Percentiles rank a stretch among this genome's conserved stretches.
These are phyloP conservation scores for Labeo calbasu DNA, from an alignment of 2,797 vertebrate species.

Conservation along the genomic window DNA sequence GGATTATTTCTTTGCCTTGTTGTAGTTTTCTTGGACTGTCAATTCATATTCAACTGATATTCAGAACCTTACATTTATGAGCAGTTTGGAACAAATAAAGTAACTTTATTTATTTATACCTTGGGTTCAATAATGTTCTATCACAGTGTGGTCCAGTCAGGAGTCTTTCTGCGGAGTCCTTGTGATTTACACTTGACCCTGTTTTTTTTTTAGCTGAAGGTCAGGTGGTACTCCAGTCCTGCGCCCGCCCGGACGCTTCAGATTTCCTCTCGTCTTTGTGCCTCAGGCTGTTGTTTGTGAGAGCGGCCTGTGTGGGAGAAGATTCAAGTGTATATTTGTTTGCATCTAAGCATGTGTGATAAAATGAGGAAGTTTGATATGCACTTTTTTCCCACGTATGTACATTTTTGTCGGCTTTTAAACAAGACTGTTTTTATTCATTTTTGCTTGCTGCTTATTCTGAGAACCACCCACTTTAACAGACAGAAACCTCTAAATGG, in stretches of 20 bases:
- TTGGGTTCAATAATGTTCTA: conserved; percentile 8
- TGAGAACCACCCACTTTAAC: conserved; percentile 4
- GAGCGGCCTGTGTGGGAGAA: conserved; percentile 1
- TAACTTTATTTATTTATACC: neutral
- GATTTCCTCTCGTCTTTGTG: conserved; percentile 62
- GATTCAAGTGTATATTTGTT: neutral
- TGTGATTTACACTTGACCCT: conserved; percentile 74
- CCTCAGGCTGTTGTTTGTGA: conserved; percentile 29
- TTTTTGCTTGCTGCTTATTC: neutral
- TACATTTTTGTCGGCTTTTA: neutral
- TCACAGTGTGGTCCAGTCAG: conserved; percentile 43
- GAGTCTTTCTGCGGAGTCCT: conserved; percentile 64
- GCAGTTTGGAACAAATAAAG: neutral
- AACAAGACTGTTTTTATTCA: neutral
- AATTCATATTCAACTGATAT: neutral
- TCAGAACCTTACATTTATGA: neutral
- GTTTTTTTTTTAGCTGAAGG: conserved; percentile 70
- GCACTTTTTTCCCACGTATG: neutral
- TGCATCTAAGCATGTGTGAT: conserved; percentile 2
- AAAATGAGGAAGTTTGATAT: neutral
- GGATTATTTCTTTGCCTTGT: neutral
- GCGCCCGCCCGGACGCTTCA: conserved; percentile 49
- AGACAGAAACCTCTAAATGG: neutral
- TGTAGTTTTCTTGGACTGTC: neutral
- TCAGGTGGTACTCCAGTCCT: conserved; percentile 62